Conservation (phyloP, 2,888 invertebrate genomes). For the Teinopalpus imperialis region DNA sequence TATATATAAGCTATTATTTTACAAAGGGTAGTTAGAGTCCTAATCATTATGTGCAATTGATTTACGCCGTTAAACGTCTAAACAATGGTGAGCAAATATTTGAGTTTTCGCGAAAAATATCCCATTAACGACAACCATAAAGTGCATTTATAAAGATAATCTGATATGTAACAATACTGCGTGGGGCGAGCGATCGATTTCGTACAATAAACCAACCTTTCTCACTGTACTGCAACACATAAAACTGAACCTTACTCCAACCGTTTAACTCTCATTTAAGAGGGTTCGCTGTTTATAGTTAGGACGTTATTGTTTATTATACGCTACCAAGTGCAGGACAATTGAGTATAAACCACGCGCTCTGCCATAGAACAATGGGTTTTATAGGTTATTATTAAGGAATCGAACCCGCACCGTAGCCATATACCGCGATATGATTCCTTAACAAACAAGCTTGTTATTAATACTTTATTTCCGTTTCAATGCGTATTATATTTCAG, state of each 20-base stretch:
- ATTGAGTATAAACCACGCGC: conserved; percentile 67
- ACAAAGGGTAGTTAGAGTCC: too few species aligned
- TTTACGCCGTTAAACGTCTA: conserved; percentile 13
- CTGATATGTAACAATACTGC: conserved; percentile 25
- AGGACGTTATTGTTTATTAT: too few species aligned
- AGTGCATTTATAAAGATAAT: conserved; percentile 26
- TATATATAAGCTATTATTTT: too few species aligned
- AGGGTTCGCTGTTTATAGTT: too few species aligned
- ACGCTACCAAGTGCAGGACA: conserved; percentile 41
- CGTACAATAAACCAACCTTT: background rate
- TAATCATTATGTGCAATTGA: conserved; percentile 10
- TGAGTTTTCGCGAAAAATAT: conserved; percentile 24
- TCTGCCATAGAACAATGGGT: conserved; percentile 56
- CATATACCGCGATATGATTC: conserved; percentile 50
- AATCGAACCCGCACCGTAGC: conserved; percentile 10
- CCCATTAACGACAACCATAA: conserved; percentile 26
- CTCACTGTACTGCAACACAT: background rate
- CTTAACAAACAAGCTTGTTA: conserved; percentile 66
- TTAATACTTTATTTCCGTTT: conserved; percentile 46
- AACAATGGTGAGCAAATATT: conserved; percentile 25
- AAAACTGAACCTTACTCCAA: background rate
- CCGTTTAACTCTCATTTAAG: background rate
- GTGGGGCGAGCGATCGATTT: conserved; percentile 5
- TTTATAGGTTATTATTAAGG: conserved; percentile 52
- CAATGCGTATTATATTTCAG: conserved; percentile 15